phyloP scores from a whole-genome alignment of 2,113 vertebrate species.

The Sebastes fasciatus region DNA sequence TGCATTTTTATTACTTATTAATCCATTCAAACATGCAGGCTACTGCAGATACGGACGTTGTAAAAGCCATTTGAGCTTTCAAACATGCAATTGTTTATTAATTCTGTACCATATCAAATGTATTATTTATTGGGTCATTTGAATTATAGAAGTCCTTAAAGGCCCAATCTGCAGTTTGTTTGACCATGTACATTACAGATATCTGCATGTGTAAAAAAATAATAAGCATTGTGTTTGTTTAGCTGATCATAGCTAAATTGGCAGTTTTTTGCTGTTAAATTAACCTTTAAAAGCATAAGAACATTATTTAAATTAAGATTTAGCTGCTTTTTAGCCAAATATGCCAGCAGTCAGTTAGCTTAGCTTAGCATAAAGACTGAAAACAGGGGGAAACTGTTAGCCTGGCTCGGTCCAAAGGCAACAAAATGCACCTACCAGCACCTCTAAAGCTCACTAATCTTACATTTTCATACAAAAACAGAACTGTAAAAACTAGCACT shows the following conservation, averaged over 20 bases:
- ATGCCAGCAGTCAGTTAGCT: neutral
- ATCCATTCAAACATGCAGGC: constrained; percentile 17
- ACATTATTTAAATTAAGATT: neutral
- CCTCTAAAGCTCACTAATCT: neutral
- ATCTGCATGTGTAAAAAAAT: constrained; percentile 8
- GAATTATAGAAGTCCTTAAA: constrained; percentile 14
- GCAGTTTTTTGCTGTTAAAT: neutral
- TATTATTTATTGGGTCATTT: constrained; percentile 6
- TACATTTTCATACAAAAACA: neutral
- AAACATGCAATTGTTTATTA: constrained; percentile 2
- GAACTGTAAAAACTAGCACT: neutral
- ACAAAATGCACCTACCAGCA: neutral
- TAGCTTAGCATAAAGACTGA: neutral
- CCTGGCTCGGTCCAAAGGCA: neutral
- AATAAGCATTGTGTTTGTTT: neutral
- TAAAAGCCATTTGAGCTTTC: neutral
- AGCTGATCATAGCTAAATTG: constrained; percentile 3
- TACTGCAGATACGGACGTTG: neutral
- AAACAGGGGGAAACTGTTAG: neutral
- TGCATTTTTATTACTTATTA: constrained; percentile 44
- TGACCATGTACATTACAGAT: neutral
- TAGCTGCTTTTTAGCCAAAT: neutral
- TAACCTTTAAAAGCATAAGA: neutral
- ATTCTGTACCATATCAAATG: neutral
- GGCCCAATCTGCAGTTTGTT: constrained; percentile 1